Evolutionary conservation across 2,113 vertebrate genomes (phyloP), one percentile per base, ranked within the genome.

Genomic region (Vidua chalybeata): DNA sequence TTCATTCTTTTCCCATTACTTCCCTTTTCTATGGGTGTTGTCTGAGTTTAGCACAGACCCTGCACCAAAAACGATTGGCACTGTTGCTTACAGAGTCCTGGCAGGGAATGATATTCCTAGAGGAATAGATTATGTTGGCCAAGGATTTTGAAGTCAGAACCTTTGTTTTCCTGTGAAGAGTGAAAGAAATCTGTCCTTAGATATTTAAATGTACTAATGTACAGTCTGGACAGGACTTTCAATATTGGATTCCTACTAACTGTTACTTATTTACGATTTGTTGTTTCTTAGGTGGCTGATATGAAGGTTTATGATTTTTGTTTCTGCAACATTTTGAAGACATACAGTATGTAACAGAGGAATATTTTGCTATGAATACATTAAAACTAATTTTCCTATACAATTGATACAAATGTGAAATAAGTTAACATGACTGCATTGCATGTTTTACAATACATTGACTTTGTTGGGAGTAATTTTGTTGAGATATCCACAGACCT

Each of bases 351-450:
- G 18, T 66, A 26, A 27, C 15, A 24, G 11, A 64, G 55, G 19
- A 73, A n/a, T 71, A 39, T 84, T 88, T 71, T 63, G 2, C 2
- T 22, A 46, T 49, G 17, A 71, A 30, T n/a, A 30, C 5, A 11
- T 24, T 45, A 49, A 74, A 88, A 43, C 11, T 41, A 6, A 11
- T 55, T 91, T 69, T 91, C 10, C 33, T 16, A 33, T 18, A 22
- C 17, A 41, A 15, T 28, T 31, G 22, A 46, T 39, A 10, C 0
- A 0, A 4, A 16, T 48, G 15, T 28, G 52, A 67, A 55, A 9
- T 68, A 64, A 79, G 3, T 45, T 67, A 89, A 56, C 4, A 10
- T 35, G n/a, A 28, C 6, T 27, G 2, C 13, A 6, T 84, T 27
- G 2, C 13, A 6, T 84, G 13, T 18, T 54, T 92, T 69, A 49